phyloP scores from a whole-genome alignment of 2,888 invertebrate species.

The Erpobdella octoculata region DNA sequence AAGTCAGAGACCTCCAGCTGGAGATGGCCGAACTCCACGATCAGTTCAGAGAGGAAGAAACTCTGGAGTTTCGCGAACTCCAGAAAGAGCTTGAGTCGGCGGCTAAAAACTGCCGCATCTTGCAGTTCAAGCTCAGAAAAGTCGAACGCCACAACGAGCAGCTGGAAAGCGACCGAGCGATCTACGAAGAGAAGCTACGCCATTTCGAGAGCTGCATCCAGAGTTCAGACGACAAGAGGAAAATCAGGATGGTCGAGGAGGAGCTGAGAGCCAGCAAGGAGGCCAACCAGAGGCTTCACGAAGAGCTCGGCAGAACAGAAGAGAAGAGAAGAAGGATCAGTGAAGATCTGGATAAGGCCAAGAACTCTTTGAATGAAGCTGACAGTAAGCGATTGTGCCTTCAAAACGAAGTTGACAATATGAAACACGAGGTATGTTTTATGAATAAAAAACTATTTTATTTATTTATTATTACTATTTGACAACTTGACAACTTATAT shows the following conservation, averaged over 20 bases:
- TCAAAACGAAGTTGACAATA: constrained; percentile 48
- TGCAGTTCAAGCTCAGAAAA: constrained; percentile 94
- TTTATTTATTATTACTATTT: background rate
- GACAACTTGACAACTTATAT: no score
- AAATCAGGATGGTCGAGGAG: constrained; percentile 68
- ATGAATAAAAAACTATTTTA: background rate
- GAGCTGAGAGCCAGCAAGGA: constrained; percentile 70
- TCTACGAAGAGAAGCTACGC: constrained; percentile 49
- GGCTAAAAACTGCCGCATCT: constrained; percentile 91
- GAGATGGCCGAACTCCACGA: constrained; percentile 99
- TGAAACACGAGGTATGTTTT: constrained; percentile 29
- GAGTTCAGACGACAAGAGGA: constrained; percentile 44
- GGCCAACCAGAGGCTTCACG: constrained; percentile 56
- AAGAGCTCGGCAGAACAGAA: constrained; percentile 55
- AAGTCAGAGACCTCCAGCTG: constrained; percentile 81
- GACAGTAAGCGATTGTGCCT: constrained; percentile 48
- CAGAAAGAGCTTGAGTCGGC: constrained; percentile 92
- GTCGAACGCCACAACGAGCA: constrained; percentile 72
- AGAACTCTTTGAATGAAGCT: constrained; percentile 47
- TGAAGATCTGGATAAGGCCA: constrained; percentile 68
- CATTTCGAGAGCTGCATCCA: constrained; percentile 48
- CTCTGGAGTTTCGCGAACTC: constrained; percentile 79
- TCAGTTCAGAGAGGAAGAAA: constrained; percentile 79
- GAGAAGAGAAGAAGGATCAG: constrained; percentile 66
- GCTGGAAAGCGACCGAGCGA: constrained; percentile 74